Percentiles rank a stretch among this genome's conserved stretches.
These are phyloP conservation scores for Pavo muticus DNA, from an alignment of 2,113 vertebrate species.

Conservation along the genomic window DNA sequence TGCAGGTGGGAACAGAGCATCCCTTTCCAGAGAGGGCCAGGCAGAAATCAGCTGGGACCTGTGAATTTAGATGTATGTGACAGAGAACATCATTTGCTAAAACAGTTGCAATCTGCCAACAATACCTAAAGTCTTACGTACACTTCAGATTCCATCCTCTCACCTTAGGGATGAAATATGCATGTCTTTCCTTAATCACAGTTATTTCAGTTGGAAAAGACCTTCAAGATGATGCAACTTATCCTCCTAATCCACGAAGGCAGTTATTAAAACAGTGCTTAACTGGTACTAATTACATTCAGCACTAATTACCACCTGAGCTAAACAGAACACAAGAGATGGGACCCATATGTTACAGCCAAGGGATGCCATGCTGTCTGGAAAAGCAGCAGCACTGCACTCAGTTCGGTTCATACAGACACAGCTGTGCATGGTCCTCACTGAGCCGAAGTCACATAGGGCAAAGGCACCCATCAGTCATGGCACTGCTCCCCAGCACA, in stretches of 20 bases:
- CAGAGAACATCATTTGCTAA: not conserved
- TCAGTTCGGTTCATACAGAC: not conserved
- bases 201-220: too few species aligned
- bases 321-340: not conserved
- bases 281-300: not conserved
- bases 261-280: not conserved
- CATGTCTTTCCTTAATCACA: not conserved
- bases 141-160: not conserved
- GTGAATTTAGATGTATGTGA: not conserved
- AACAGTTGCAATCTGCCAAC: not conserved
- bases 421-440: not conserved
- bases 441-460: not conserved
- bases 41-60: not conserved
- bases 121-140: not conserved
- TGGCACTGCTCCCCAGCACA: not conserved
- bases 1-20: conserved; percentile 1
- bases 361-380: not conserved
- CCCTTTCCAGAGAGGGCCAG: not conserved
- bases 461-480: not conserved
- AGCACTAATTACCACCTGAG: not conserved
- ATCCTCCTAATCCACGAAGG: not conserved
- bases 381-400: not conserved
- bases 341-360: not conserved
- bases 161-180: not conserved
- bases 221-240: not conserved